Percentiles rank a stretch among this genome's conserved stretches.
Evolutionary conservation across 2,113 vertebrate genomes (phyloP).

Genomic region (Condylura cristata): DNA sequence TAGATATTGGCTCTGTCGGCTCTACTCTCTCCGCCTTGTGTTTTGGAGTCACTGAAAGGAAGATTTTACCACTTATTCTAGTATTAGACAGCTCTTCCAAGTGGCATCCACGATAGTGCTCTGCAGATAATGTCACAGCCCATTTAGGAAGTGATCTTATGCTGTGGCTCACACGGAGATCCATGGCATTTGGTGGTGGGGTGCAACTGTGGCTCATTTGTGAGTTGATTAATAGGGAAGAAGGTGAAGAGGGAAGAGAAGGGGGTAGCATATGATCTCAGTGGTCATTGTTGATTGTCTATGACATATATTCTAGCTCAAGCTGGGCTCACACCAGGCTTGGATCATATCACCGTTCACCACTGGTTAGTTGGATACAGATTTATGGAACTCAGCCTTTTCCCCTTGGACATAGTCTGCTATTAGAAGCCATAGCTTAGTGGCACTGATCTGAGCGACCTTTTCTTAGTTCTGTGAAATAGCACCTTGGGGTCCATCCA

Average conservation of each 20-base stretch:
- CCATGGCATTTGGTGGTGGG: neutral
- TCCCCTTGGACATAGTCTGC: neutral
- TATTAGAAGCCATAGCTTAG: neutral
- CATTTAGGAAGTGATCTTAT: slow-evolving; percentile 31
- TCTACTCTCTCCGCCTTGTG: neutral
- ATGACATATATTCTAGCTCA: fast-evolving
- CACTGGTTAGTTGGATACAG: neutral
- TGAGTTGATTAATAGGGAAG: slow-evolving; percentile 29
- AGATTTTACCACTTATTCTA: neutral
- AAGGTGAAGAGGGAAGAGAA: neutral
- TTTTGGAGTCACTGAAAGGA: neutral
- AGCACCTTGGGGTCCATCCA: neutral
- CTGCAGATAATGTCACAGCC: slow-evolving; percentile 40
- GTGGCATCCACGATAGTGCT: neutral
- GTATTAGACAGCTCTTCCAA: neutral
- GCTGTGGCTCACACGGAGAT: neutral
- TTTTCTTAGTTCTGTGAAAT: neutral
- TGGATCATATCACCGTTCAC: neutral
- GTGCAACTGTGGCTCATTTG: neutral
- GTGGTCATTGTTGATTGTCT: neutral
- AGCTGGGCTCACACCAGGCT: neutral
- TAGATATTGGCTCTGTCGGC: neutral
- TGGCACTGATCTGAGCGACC: neutral
- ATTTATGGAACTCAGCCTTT: neutral
- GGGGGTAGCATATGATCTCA: too few species aligned